Evolutionary conservation across 2,113 vertebrate genomes (phyloP), one percentile per base, ranked within the genome.

Genomic region (Gadus macrocephalus): DNA sequence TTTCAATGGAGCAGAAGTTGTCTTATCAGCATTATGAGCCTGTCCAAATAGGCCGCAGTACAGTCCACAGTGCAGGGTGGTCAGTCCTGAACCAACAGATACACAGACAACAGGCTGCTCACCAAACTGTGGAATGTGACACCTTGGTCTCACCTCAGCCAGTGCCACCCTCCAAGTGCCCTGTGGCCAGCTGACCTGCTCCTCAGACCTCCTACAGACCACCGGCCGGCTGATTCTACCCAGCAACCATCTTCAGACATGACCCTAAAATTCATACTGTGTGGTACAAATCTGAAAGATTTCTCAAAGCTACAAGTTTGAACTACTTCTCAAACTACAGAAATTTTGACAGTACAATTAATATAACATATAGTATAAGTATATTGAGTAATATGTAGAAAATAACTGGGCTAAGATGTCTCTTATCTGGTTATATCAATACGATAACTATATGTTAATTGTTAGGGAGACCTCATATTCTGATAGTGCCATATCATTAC

Each of bases 91-190:
- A 81, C 20, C 7, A 42, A 66, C 42, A 65, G 28, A 75, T 73
- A 73, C 74, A 78, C 78, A 79, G 76, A 82, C 76, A 82, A 64
- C 70, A 74, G 84, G 70, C 85, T 76, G 82, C 77, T 81, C 90
- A 88, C 86, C 85, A 85, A 85, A 84, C 86, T 90, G 91, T 89
- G 91, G 91, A 93, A 92, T 93, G 87, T 91, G 76, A 84, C 90
- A 91, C 90, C 83, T 86, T 74, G 75, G 73, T 89, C 82, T 81
- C 72, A 90, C 73, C 72, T 83, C 86, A 89, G 86, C 87, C 86
- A 64, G 16, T 81, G 85, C 73, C 77, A 75, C 75, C 61, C 74
- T 77, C 81, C 77, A 68, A 74, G 67, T 68, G 74, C 42, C 80
- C 83, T 75, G 62, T 77, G 69, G 83, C 83, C 79, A 72, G 35